phyloP scores from a whole-genome alignment of 2,797 vertebrate species.

The Acipenser oxyrinchus region DNA sequence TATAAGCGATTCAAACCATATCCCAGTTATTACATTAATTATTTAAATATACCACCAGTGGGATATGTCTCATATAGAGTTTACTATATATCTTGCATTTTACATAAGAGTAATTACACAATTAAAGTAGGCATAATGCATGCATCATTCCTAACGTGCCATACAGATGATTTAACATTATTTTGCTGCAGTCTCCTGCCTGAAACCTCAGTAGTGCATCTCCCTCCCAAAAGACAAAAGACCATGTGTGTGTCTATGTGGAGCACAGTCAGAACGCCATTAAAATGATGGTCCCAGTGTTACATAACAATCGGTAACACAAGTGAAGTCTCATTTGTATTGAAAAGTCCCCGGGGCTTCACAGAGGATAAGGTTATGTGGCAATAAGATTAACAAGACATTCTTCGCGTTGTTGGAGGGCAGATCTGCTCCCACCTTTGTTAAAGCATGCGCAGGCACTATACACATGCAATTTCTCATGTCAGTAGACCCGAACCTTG shows the following conservation, averaged over 20 bases:
- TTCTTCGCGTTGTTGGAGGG: neutral
- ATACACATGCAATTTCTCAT: constrained; percentile 6
- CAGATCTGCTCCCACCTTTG: constrained; percentile 5
- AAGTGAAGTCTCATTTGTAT: constrained; percentile 1
- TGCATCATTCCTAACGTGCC: neutral
- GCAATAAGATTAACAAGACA: constrained; percentile 2
- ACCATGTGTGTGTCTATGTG: neutral
- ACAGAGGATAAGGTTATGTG: constrained; percentile 1
- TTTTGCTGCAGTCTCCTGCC: neutral
- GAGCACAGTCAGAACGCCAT: neutral
- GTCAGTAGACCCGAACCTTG: neutral
- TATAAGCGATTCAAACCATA: neutral
- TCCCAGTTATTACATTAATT: neutral
- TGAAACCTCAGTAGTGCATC: neutral
- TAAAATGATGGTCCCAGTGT: neutral
- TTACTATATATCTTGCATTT: neutral
- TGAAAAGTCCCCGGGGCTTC: constrained; percentile 1
- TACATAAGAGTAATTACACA: neutral
- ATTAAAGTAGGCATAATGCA: neutral
- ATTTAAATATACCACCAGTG: neutral
- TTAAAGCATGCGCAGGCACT: neutral
- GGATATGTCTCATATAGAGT: constrained; percentile 2
- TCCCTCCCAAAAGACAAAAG: neutral
- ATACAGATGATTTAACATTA: neutral
- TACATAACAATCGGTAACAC: neutral